These are phyloP conservation scores for Ypsolopha scabrella DNA, from an alignment of 2,888 invertebrate species.

Conservation along the genomic window DNA sequence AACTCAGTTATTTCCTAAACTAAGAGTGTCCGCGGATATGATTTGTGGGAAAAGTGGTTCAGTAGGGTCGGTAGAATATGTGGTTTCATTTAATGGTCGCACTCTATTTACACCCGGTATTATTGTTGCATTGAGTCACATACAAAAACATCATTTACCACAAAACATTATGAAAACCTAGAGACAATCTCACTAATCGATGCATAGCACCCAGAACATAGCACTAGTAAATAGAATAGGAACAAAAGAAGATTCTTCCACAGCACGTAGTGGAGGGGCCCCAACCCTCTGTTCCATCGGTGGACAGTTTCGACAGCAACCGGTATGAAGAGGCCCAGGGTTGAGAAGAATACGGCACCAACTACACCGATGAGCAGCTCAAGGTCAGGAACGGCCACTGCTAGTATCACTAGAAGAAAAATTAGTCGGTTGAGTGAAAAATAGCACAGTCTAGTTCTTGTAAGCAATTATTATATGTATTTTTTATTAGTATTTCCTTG, in stretches of 20 bases:
- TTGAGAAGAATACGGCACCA: slow-evolving; percentile 75
- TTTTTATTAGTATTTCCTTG: no score
- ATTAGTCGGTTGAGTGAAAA: slow-evolving; percentile 8
- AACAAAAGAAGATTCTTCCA: slow-evolving; percentile 61
- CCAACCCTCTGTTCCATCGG: slow-evolving; percentile 70
- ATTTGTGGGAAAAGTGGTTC: no score
- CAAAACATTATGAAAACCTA: not conserved
- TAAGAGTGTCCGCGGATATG: no score
- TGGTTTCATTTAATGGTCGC: no score
- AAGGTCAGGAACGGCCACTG: slow-evolving; percentile 77
- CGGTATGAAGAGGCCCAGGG: slow-evolving; percentile 75
- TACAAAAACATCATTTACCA: no score
- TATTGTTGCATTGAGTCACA: no score
- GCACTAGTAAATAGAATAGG: slow-evolving; percentile 10
- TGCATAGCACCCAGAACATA: slow-evolving; percentile 12
- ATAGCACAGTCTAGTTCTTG: not conserved
- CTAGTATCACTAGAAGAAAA: slow-evolving; percentile 68
- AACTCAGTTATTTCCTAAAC: no score
- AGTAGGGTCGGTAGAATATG: no score
- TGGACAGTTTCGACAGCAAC: slow-evolving; percentile 74
- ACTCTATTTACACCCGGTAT: no score
- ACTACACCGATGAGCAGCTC: slow-evolving; percentile 84
- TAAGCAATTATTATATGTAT: no score
- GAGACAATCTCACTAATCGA: slow-evolving; percentile 8
- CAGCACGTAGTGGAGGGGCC: slow-evolving; percentile 68